Conservation (phyloP, 2,797 vertebrate species). For the Sitta carolinensis region DNA sequence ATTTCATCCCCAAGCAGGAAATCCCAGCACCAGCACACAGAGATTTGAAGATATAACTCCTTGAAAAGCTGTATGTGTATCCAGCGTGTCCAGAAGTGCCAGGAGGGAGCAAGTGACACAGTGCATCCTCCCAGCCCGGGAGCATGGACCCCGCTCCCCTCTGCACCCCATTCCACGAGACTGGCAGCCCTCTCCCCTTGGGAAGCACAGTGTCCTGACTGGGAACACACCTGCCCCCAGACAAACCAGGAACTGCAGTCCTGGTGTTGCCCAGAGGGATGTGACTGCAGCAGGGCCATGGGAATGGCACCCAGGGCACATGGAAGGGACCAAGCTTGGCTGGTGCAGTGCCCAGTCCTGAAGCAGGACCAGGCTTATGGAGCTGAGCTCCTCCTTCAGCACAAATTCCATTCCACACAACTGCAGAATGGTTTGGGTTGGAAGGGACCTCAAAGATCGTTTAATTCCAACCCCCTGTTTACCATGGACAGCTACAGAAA, state of each 20-base stretch:
- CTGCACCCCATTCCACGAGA: fast-evolving
- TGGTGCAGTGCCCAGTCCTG: background rate
- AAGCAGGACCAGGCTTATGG: background rate
- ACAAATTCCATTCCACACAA: background rate
- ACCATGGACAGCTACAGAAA: background rate
- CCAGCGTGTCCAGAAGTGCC: background rate
- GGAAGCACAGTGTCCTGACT: background rate
- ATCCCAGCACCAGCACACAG: background rate
- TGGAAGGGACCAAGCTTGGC: background rate
- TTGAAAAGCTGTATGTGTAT: background rate
- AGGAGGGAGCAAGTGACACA: background rate
- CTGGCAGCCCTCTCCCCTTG: background rate
- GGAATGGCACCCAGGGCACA: background rate
- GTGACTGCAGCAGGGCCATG: background rate
- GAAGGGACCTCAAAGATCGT: background rate
- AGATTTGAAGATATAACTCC: background rate
- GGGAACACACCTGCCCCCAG: background rate
- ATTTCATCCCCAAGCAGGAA: slow-evolving; percentile 1
- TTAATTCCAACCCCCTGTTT: background rate
- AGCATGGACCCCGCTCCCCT: fast-evolving
- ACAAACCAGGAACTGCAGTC: background rate
- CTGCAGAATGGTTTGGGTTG: background rate
- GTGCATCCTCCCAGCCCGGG: background rate
- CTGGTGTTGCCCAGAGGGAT: background rate
- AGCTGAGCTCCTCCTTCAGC: background rate